A percentile compares a stretch with the other conserved stretches of the same genome.
Conservation (phyloP, 2,888 invertebrate genomes). For the Drosophila borborema region DNA sequence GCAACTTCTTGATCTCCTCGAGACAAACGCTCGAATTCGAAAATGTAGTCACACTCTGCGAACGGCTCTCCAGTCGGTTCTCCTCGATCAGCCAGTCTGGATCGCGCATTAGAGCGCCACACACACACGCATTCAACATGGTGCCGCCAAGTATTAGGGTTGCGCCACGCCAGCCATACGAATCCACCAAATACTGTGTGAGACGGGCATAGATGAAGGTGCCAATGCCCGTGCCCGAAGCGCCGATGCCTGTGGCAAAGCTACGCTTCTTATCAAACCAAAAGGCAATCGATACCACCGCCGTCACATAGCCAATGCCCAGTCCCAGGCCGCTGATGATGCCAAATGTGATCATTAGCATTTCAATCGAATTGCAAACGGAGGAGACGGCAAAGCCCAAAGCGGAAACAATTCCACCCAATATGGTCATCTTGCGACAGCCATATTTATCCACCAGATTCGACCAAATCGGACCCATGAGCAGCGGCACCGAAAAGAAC, state of each 20-base stretch:
- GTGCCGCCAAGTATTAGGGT: conserved; percentile 93
- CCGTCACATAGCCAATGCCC: conserved; percentile 93
- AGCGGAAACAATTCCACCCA: conserved; percentile 90
- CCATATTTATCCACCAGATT: conserved; percentile 94
- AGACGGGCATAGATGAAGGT: conserved; percentile 95
- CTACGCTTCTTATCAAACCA: conserved; percentile 96
- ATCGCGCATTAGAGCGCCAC: conserved; percentile 94
- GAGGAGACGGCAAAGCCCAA: conserved; percentile 92
- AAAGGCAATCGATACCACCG: conserved; percentile 95
- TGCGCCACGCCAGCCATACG: conserved; percentile 94
- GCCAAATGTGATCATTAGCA: conserved; percentile 94
- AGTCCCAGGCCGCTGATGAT: conserved; percentile 93
- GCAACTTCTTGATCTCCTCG: conserved; percentile 87
- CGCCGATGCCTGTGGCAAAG: conserved; percentile 94
- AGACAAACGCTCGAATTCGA: conserved; percentile 85
- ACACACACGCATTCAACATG: conserved; percentile 93
- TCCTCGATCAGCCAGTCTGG: conserved; percentile 90
- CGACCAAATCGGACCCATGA: conserved; percentile 89
- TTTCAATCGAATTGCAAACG: conserved; percentile 89
- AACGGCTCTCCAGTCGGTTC: conserved; percentile 85
- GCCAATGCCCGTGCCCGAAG: conserved; percentile 95
- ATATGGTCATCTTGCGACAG: conserved; percentile 91
- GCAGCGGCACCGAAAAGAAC: conserved; percentile 94
- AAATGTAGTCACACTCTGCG: conserved; percentile 85
- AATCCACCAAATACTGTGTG: conserved; percentile 90